Base-by-base conservation (phyloP, 1,140 invertebrate genomes). In the Aphis craccivora region DNA sequence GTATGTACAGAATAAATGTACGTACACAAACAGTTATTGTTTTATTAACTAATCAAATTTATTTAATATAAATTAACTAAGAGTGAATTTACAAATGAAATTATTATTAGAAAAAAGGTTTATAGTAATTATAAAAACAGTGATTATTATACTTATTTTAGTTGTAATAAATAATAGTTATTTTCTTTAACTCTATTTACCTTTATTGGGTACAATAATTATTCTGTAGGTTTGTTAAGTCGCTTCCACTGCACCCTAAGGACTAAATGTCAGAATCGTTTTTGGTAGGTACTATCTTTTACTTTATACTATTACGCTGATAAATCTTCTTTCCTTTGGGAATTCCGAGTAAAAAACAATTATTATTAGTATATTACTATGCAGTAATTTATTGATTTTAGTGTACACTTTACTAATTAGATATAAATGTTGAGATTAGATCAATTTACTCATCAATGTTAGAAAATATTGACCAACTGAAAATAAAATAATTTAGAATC, bases 241-340 rank as follows among this genome's bases (percentile, higher is more conserved):
- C 81, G 9, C 22, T 22, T 83, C n/a, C 35, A 40, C 20, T 83
- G 1, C 37, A 83, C 84, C 43, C 84, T 48, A 43, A 87, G 84
- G 84, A 87, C 25, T 87, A 87, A 87, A 87, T 43, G 84, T 87
- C 84, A 87, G 43, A 30, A 18, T 87, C 18, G 84, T 87, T 87
- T 48, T 6, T 25, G 81, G n/a, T 8, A 84, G 37, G 83, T 40
- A 84, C 23, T 84, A 43, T 84, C 40, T 9, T 30, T 22, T 23
- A 37, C 9, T 84, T 43, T 84, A 37, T 40, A n/a, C 84, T 43
- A 87, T 35, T 43, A 14, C 18, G 4, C 40, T 43, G 84, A 87
- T 43, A 45, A 45, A 43, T 48, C 84, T 30, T 11, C 45, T 87
- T 87, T 87, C 84, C 84, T 87, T n/a, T 18, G 84, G 43, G 84